Percentiles rank a stretch among this genome's conserved stretches.
Evolutionary conservation across 37 sponge, comb jelly and placozoan species (phyloP).

Genomic region (Aplysina aerophoba): DNA sequence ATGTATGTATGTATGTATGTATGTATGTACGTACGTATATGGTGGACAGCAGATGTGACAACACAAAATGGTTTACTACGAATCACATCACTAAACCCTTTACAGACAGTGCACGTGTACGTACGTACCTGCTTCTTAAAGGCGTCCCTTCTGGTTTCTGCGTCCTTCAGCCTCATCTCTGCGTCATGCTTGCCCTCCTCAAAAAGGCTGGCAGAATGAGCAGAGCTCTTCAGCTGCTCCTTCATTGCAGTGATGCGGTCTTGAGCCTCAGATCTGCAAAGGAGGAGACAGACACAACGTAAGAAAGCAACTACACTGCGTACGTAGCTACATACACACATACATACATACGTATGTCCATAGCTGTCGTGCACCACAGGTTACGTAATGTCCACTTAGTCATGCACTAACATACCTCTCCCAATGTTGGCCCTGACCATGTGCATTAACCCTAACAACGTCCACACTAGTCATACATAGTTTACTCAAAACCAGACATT

Average conservation of each 20-base stretch:
- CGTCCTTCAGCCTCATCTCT: slow-evolving; percentile 43
- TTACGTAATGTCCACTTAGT: too few relatives aligned
- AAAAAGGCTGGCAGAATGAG: slow-evolving; percentile 3
- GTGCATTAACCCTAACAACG: too few relatives aligned
- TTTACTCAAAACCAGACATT: too few relatives aligned
- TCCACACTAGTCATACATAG: too few relatives aligned
- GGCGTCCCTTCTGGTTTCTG: slow-evolving; percentile 36
- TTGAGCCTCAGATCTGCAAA: slow-evolving; percentile 10
- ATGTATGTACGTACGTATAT: too few relatives aligned
- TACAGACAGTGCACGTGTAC: neutral
- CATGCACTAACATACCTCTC: too few relatives aligned
- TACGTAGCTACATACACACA: slow-evolving; percentile 1
- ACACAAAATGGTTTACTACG: too few relatives aligned
- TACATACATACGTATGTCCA: neutral
- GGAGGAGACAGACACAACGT: neutral
- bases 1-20: too few relatives aligned
- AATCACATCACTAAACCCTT: too few relatives aligned
- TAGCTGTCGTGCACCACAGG: too few relatives aligned
- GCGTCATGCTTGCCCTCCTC: slow-evolving; percentile 32
- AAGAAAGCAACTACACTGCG: neutral
- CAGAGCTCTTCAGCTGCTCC: slow-evolving; percentile 33
- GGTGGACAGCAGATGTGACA: too few relatives aligned
- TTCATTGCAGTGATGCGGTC: slow-evolving; percentile 44
- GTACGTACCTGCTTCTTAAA: slow-evolving; percentile 36
- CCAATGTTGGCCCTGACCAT: too few relatives aligned